Evolutionary conservation across 1,140 invertebrate species (phyloP).

Genomic region (Drosophila pseudoobscura): DNA sequence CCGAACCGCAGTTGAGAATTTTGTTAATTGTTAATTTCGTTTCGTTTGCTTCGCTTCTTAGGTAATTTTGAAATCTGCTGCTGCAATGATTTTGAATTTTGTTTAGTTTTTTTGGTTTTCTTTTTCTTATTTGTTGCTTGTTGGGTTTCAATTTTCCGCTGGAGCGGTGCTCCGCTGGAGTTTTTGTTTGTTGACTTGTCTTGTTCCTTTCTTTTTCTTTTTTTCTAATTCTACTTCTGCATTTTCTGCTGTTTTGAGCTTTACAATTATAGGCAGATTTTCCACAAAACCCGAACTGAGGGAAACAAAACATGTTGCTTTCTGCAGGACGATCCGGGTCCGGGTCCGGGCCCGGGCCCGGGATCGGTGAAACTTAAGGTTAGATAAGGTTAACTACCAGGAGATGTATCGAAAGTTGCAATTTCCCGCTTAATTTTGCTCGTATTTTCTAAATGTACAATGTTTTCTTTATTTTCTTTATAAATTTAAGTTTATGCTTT

Average conservation of each 20-base stretch:
- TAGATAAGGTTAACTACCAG: conserved; percentile 64
- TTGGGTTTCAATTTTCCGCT: conserved; percentile 56
- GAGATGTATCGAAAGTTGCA: conserved; percentile 69
- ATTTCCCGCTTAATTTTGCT: conserved; percentile 54
- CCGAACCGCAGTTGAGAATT: conserved; percentile 58
- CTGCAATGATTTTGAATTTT: conserved; percentile 74
- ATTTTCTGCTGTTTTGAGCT: conserved; percentile 20
- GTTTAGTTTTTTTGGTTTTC: conserved; percentile 13
- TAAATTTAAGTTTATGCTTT: conserved; percentile 72
- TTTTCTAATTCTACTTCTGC: conserved; percentile 17
- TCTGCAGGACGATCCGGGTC: conserved; percentile 42
- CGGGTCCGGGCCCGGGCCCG: conserved; percentile 35
- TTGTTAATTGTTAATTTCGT: conserved; percentile 47
- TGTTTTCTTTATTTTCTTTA: conserved; percentile 23
- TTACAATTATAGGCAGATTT: conserved; percentile 88
- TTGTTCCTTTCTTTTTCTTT: conserved; percentile 46
- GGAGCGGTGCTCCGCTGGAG: conserved; percentile 6
- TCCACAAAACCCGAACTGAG: conserved; percentile 85
- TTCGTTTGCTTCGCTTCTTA: conserved; percentile 26
- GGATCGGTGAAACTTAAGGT: conserved; percentile 38
- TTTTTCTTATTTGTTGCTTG: conserved; percentile 25
- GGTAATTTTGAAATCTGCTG: conserved; percentile 72
- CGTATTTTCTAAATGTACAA: conserved; percentile 58
- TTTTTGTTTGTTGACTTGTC: conserved; percentile 66
- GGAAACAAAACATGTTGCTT: conserved; percentile 46